These are phyloP conservation scores for Diachrysia chrysitis DNA, from an alignment of 2,888 invertebrate genomes.

Conservation along the genomic window DNA sequence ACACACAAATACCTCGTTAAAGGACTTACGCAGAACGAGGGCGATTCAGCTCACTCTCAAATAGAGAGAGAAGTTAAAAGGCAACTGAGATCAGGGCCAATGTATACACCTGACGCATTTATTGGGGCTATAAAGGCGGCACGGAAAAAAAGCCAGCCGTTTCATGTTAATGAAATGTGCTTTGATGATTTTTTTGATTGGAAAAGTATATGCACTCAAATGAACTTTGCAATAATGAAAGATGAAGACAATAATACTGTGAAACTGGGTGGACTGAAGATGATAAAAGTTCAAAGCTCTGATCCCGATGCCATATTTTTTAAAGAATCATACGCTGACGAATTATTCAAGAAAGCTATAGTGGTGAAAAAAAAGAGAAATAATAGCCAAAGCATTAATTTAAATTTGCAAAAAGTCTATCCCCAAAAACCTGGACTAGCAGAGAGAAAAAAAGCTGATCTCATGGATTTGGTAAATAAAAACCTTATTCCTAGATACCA, in stretches of 20 bases:
- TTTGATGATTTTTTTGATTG: constrained; percentile 48
- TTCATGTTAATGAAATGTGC: constrained; percentile 48
- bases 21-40: not conserved
- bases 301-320: too few relatives aligned
- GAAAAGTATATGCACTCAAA: constrained; percentile 49
- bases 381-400: too few relatives aligned
- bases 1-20: not conserved
- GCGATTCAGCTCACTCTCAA: not conserved
- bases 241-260: constrained; percentile 41
- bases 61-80: constrained; percentile 29
- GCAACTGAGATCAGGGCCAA: constrained; percentile 32
- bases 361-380: too few relatives aligned
- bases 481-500: too few relatives aligned
- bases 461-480: too few relatives aligned
- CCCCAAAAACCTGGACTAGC: too few relatives aligned
- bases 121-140: constrained; percentile 43
- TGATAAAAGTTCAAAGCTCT: too few relatives aligned
- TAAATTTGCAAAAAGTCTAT: too few relatives aligned
- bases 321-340: too few relatives aligned
- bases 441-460: too few relatives aligned
- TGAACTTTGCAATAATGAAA: constrained; percentile 42
- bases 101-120: constrained; percentile 28
- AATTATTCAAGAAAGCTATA: too few relatives aligned
- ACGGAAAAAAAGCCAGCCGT: constrained; percentile 40
- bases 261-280: too few relatives aligned